A percentile compares a stretch with the other conserved stretches of the same genome.
Conservation (phyloP, 2,797 vertebrate genomes). For the Poecilia picta region DNA sequence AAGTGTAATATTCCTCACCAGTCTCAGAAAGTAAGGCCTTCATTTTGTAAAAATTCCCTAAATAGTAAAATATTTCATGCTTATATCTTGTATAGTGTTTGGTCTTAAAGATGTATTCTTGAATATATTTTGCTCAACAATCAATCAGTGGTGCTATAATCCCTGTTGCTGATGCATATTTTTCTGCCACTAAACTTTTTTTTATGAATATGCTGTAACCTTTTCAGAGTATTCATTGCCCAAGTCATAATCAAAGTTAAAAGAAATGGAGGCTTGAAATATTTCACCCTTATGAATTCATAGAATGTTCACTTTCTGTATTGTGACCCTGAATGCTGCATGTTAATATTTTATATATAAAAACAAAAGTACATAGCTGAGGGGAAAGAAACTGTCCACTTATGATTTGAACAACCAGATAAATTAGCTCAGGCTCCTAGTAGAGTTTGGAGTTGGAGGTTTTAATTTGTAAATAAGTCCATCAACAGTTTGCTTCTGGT, state of each 20-base stretch:
- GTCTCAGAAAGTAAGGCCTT: no score
- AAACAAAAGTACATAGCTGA: neutral
- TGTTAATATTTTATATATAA: neutral
- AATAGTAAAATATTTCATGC: no score
- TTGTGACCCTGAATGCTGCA: neutral
- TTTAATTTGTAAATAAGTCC: neutral
- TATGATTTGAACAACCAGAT: neutral
- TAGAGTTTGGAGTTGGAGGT: neutral
- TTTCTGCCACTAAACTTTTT: neutral
- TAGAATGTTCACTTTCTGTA: neutral
- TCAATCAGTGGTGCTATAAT: neutral
- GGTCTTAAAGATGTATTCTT: no score
- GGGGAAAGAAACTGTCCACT: neutral
- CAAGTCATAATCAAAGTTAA: neutral
- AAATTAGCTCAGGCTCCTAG: neutral
- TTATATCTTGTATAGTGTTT: no score
- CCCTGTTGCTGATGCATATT: neutral
- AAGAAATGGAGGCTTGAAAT: neutral
- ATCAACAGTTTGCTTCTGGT: neutral
- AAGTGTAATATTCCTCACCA: no score
- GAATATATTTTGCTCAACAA: no score
- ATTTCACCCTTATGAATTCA: neutral
- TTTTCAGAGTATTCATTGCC: neutral
- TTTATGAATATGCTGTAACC: neutral
- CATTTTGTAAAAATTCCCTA: no score